Evolutionary conservation across 2,113 vertebrate genomes (phyloP), one percentile per base, ranked within the genome.

Genomic region (Nesogale talazaci): DNA sequence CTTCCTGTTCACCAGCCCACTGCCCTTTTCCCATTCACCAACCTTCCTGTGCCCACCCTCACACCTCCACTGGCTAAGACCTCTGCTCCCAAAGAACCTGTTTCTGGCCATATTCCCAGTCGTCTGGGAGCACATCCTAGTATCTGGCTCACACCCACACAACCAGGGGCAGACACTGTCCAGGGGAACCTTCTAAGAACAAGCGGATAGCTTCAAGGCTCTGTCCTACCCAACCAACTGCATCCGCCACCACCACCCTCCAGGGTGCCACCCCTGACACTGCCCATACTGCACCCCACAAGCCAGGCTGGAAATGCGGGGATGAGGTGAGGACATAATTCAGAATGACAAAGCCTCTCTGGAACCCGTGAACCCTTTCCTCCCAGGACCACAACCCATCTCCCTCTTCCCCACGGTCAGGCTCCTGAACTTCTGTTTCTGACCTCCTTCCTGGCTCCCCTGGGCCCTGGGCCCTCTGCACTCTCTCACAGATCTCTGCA

Each of bases 171-270:
- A 93, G 87, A 78, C 67, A 40, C 78, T 63, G 77, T 93, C 67
- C 91, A 90, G 77, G n/a, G 81, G 87, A 96, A 89, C 86, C 83
- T 91, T 90, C 72, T 79, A 81, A 89, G 87, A 96, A 96, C 81
- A 72, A 52, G 78, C 38, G 75, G 67, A 84, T 34, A 76, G 40
- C 70, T 86, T 93, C 86, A 34, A 90, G 93, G 83, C 34, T 80
- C 69, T 93, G 22, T 52, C 70, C 65, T 86, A 82, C 79, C 82
- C 65, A 65, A 46, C 77, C 80, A 67, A 81, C 85, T 76, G 76
- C 77, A 90, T 29, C 69, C 61, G 86, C 56, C 40, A 52, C 46
- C 46, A 52, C 79, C 57, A 46, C 70, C 59, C 80, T 27, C 46
- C 2, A 12, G 65, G 36, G 38, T 82, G 27, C 63, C 63, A 65